phyloP scores from a whole-genome alignment of 2,113 vertebrate genomes.

The Amphilophus citrinellus region DNA sequence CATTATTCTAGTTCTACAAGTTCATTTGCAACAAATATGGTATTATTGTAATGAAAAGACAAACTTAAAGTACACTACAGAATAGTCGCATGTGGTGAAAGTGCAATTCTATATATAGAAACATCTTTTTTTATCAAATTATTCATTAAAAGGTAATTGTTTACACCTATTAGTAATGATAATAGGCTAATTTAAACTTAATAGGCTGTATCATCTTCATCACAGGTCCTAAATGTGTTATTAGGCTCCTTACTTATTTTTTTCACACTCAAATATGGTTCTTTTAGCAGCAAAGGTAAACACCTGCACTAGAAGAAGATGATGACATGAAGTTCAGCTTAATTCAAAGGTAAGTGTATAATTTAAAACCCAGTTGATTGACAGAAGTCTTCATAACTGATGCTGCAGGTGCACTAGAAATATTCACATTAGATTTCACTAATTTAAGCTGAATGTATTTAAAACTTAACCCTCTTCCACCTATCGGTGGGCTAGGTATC shows the following conservation, averaged over 20 bases:
- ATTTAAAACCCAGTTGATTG: too few species aligned
- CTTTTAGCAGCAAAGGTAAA: neutral
- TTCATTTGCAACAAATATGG: neutral
- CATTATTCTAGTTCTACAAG: neutral
- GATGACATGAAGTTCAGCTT: neutral
- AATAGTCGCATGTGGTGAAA: neutral
- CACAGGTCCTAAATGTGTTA: neutral
- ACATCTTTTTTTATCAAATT: neutral
- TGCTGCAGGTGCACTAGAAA: neutral
- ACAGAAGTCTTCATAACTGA: neutral
- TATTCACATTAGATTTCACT: neutral
- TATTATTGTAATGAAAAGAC: neutral
- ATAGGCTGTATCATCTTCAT: neutral
- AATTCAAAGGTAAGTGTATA: neutral
- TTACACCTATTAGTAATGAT: neutral
- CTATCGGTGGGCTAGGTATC: too few species aligned
- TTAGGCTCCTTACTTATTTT: neutral
- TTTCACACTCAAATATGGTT: neutral
- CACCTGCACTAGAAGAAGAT: neutral
- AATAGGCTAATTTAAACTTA: neutral
- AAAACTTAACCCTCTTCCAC: too few species aligned
- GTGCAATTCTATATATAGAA: neutral
- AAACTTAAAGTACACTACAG: neutral
- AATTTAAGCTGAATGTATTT: too few species aligned
- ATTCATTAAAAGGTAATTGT: neutral